These are phyloP conservation scores for Tapirus terrestris DNA, from an alignment of 2,113 vertebrate genomes.

Conservation along the genomic window DNA sequence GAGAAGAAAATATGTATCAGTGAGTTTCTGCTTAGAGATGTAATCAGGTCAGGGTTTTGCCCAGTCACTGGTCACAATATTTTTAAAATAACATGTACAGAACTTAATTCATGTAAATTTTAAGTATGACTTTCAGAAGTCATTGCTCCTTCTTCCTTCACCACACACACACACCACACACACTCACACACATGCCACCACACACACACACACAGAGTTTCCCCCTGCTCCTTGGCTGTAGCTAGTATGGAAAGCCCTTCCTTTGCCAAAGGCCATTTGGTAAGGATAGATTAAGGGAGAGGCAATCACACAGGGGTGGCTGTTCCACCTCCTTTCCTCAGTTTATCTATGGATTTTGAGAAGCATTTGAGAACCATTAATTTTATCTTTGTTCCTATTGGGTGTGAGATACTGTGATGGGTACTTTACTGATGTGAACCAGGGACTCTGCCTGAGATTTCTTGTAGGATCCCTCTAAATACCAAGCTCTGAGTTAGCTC, in stretches of 20 bases:
- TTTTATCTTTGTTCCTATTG: not conserved
- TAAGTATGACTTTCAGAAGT: not conserved
- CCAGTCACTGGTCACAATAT: not conserved
- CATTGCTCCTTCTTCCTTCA: not conserved
- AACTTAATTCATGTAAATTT: not conserved
- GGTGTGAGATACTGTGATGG: not conserved
- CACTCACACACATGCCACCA: not conserved
- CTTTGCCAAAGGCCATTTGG: not conserved
- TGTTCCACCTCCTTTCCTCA: not conserved
- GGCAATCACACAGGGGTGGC: not conserved
- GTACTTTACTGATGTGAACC: not conserved
- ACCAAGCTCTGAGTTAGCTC: not conserved
- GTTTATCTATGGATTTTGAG: not conserved
- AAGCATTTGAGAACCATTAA: not conserved
- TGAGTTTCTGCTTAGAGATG: not conserved
- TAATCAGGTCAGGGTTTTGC: not conserved
- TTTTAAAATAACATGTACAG: not conserved
- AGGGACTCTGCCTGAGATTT: not conserved
- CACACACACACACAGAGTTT: fast-evolving
- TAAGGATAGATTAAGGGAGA: not conserved
- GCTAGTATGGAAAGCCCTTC: not conserved
- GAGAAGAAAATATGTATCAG: not conserved
- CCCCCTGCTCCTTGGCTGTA: not conserved
- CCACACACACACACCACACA: not conserved
- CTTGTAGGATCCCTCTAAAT: not conserved